Evolutionary conservation across 2,797 vertebrate species (phyloP), one percentile per base, ranked within the genome.

Genomic region (Sphaeramia orbicularis): DNA sequence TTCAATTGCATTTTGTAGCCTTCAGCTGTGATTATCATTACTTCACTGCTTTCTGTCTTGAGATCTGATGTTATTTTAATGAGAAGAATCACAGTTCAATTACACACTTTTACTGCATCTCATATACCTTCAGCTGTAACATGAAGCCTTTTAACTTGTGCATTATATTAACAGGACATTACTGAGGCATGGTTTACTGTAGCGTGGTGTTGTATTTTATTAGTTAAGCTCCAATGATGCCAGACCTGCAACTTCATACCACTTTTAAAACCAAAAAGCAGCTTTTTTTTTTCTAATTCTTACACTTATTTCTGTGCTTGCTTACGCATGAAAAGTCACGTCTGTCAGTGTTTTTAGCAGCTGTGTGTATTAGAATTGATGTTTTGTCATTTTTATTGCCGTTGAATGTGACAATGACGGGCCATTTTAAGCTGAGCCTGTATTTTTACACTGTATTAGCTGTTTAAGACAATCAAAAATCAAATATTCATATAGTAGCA

Each of bases 401-500:
- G 52, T 74, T 72, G 27, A 89, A 80, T 85, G 78, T 91, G 80
- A 84, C 47, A 32, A 13, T 62, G 41, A 61, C 7, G 3, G 71
- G 68, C 47, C 41, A 7, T 64, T 78, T 65, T 44, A 45, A 74
- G 60, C 57, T 41, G 84, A 85, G 75, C 47, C 56, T 78, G 0
- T 63, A 16, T 86, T 74, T 86, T 79, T 69, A 86, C 71, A 67
- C 59, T 68, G 56, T 84, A 76, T 68, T 74, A 32, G 18, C 66
- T 58, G 44, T 71, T 74, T 43, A 37, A 82, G 89, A 91, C 90
- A 91, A 92, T 93, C 91, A 84, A 18, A 65, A 91, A 92, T 93
- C 91, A 84, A 18, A 65, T 55, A 51, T 14, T 64, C 27, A 5
- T 48, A 57, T 19, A 41, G 52, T 75, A 61, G 72, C 75, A 83